Base-by-base conservation (phyloP, 37 sponge, comb jelly and placozoan genomes). In the Aphrocallistes beatrix region DNA sequence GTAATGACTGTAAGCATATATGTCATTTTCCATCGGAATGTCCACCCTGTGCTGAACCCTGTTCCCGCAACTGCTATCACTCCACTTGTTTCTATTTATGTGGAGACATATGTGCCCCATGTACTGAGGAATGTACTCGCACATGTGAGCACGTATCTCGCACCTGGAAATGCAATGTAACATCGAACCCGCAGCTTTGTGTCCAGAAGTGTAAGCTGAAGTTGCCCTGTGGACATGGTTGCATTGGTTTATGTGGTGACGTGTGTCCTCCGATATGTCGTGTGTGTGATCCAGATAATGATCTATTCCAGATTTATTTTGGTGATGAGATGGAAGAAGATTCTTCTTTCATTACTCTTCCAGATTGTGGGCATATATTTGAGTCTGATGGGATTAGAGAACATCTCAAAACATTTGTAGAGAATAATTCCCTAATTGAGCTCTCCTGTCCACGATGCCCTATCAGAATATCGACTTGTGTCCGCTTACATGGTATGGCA, bases 221-320 rank as follows among this genome's bases (percentile, higher is more conserved):
- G 17, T 37, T 94, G 42, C 81, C 50, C 38, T 95, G 95, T 87
- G 82, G 84, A 16, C 95, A 95, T 37, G 87, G 51, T 0, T 95
- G 95, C 60, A 93, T 95, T 88, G 95, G 95, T 0, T 86, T 95
- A 0, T 95, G 95, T 90, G 95, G 93, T n/a, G 95, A 95, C 39
- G 37, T 51, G 10, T 95, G 95, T 38, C 95, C 95, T 0, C 81
- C 38, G 0, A 83, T 85, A 38, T 95, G 95, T 40, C 87, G 93
- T 21, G 50, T 90, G 0, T 60, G 75, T 13, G n/a, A 13, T 60
- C 84, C 38, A 1, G 89, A 89, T 21, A 19, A 91, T 30, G 83
- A 90, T 49, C 89, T 92, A 34, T 25, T 39, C 21, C 90, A 91
- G 37, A 88, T 92, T 36, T 94, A 91, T 50, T 94, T 94, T 90